Base-by-base conservation (phyloP, 2,797 vertebrate genomes). In the Pipistrellus pygmaeus region DNA sequence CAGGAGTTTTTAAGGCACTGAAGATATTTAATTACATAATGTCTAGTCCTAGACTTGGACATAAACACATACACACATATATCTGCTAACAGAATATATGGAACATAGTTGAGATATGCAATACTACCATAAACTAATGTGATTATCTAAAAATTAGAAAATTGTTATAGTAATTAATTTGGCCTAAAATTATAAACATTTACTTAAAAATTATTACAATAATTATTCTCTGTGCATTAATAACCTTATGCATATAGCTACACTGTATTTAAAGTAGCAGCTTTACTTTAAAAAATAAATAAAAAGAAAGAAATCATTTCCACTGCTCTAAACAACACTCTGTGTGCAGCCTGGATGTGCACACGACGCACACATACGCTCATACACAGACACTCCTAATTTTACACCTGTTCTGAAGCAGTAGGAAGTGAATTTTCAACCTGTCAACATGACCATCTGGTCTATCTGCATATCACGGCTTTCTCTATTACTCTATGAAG, bases 401-500 rank as follows among this genome's bases (percentile, higher is more conserved):
- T 97, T 97, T 97, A 98, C 98, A 98, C 98, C 98, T 98, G 98
- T 98, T 98, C 98, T 97, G 98, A 97, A 98, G 98, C 98, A 98
- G 98, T 97, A 98, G 98, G 98, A 98, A 98, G 98, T 98, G 98
- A 96, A 98, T 98, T 98, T 97, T 98, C 98, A 98, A 97, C 98
- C 98, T 98, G 98, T 98, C 98, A 98, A 97, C 97, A 98, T 96
- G 97, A 97, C 98, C 98, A 98, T 98, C 98, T 98, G 98, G 98
- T 97, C 98, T 97, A 98, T 98, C 98, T 98, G 97, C 98, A 98
- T 98, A 98, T 98, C 98, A 96, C 44, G 97, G 98, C 96, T 98
- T 98, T 97, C 97, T 97, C 97, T 98, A 97, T 97, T 97, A 97
- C 97, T 93, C 94, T 97, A 98, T 95, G 97, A 98, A 98, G 98